phyloP scores from a whole-genome alignment of 2,888 invertebrate species.

The Mycalesis mineus region DNA sequence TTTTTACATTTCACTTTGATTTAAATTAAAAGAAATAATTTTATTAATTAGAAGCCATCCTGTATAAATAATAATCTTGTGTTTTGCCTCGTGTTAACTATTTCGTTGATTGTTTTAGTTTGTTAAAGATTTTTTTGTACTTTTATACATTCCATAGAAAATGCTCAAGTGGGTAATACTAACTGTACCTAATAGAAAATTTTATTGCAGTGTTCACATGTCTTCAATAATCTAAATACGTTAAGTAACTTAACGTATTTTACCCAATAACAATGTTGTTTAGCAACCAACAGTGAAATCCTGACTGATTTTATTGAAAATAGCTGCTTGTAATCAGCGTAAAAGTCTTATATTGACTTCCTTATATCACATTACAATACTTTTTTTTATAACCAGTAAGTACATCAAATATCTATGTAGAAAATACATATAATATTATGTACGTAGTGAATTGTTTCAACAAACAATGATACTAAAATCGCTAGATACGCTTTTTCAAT shows the following conservation, averaged over 20 bases:
- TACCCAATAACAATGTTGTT: too few species aligned
- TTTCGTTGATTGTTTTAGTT: conserved; percentile 60
- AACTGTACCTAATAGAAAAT: not conserved
- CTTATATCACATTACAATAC: too few species aligned
- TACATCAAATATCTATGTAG: not conserved
- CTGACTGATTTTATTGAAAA: too few species aligned
- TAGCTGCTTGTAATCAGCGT: too few species aligned
- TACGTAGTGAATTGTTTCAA: not conserved
- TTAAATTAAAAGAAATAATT: too few species aligned
- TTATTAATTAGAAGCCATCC: not conserved
- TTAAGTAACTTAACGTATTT: too few species aligned
- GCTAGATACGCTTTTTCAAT: not conserved
- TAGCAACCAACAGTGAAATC: too few species aligned
- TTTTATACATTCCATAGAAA: conserved; percentile 56
- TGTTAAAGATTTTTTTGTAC: conserved; percentile 62
- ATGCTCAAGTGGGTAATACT: conserved; percentile 37
- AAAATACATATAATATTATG: too few species aligned
- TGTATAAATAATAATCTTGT: conserved; percentile 30
- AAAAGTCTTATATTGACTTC: too few species aligned
- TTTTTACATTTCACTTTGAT: not conserved
- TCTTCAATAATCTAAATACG: too few species aligned
- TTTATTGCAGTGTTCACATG: not conserved
- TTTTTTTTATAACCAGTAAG: not conserved
- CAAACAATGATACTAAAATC: not conserved
- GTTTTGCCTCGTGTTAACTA: conserved; percentile 50